Conservation (phyloP, 1,140 invertebrate genomes). For the Scaptomyza hsui region DNA sequence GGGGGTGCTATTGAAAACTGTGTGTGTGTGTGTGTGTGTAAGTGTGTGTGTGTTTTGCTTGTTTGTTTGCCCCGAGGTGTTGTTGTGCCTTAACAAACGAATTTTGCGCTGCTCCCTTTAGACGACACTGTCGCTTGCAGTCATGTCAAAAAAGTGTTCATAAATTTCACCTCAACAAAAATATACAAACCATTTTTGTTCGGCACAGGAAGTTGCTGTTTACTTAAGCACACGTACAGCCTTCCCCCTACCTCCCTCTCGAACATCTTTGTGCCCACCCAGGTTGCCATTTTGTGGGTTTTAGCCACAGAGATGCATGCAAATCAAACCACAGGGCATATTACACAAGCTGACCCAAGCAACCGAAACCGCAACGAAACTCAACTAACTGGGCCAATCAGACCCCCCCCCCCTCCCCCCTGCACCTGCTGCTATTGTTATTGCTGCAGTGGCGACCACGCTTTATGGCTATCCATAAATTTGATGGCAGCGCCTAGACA, state of each 20-base stretch:
- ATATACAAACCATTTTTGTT: constrained; percentile 20
- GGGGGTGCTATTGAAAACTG: constrained; percentile 75
- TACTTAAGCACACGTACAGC: constrained; percentile 52
- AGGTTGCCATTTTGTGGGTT: constrained; percentile 14
- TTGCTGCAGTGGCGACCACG: constrained; percentile 42
- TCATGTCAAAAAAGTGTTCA: constrained; percentile 76
- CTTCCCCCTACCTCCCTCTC: background rate
- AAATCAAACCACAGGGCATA: constrained; percentile 70
- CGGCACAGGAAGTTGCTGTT: constrained; percentile 77
- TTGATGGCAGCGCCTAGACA: constrained; percentile 78
- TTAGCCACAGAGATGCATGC: constrained; percentile 40
- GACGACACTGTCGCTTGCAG: constrained; percentile 20
- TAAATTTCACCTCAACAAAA: constrained; percentile 54
- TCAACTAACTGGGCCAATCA: constrained; percentile 51
- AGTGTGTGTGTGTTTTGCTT: constrained; percentile 32
- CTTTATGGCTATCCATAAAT: constrained; percentile 76
- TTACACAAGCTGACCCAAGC: constrained; percentile 68
- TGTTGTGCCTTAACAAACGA: constrained; percentile 19
- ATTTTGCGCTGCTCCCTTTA: constrained; percentile 39
- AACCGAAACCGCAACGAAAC: constrained; percentile 58
- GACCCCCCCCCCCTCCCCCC: constrained; percentile 34
- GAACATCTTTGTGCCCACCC: constrained; percentile 45
- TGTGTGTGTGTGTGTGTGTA: constrained; percentile 26
- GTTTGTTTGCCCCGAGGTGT: constrained; percentile 69
- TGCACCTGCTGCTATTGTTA: constrained; percentile 30